Evolutionary conservation across 2,113 vertebrate genomes (phyloP).

Genomic region (Callaeas wilsoni): DNA sequence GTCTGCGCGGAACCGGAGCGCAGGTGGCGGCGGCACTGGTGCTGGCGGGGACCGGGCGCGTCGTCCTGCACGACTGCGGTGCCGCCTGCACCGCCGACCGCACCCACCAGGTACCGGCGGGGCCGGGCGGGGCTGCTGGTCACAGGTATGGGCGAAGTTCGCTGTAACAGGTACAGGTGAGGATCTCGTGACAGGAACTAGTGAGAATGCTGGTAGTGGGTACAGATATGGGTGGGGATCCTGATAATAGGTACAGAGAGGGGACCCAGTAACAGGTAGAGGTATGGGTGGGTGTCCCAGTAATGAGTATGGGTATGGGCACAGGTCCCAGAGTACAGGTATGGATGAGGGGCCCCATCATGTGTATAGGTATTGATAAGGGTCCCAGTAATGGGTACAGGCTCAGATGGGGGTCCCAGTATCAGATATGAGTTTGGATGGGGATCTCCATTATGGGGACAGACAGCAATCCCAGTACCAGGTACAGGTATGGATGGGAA

Average conservation of each 20-base stretch:
- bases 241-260: too few species aligned
- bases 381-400: fast-evolving
- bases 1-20: slow-evolving; percentile 84
- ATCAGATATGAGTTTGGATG: fast-evolving
- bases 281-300: too few species aligned
- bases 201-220: not conserved
- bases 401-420: fast-evolving
- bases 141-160: not conserved
- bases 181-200: too few species aligned
- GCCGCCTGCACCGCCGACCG: slow-evolving; percentile 67
- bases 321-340: not conserved
- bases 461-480: not conserved
- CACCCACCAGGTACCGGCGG: slow-evolving; percentile 78
- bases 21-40: slow-evolving; percentile 88
- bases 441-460: not conserved
- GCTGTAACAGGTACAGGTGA: not conserved
- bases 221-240: not conserved
- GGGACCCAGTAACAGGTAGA: too few species aligned
- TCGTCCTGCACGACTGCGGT: slow-evolving; percentile 83
- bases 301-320: not conserved
- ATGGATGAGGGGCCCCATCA: not conserved
- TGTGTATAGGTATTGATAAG: fast-evolving
- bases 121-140: not conserved
- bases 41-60: slow-evolving; percentile 81
- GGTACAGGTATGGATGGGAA: not conserved